phyloP scores from a whole-genome alignment of 2,113 vertebrate genomes.

The Willisornis vidua region DNA sequence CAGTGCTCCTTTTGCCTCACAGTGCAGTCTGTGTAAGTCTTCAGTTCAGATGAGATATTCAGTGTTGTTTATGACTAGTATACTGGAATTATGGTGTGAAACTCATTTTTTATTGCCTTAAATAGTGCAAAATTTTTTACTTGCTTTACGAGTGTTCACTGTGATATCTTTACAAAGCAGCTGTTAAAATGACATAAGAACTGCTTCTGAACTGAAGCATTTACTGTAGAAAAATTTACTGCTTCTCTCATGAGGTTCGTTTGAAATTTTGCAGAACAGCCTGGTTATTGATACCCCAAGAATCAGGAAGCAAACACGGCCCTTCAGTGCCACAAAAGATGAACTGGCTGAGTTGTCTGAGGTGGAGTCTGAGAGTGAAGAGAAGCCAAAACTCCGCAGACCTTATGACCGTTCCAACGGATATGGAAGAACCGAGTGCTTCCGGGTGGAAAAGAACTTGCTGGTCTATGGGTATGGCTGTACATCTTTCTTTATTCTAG shows the following conservation, averaged over 20 bases:
- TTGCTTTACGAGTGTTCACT: neutral
- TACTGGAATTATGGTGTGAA: neutral
- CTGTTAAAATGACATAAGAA: neutral
- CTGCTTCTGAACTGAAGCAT: neutral
- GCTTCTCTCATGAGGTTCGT: neutral
- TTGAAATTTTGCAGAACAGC: constrained; percentile 87
- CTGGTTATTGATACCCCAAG: constrained; percentile 98
- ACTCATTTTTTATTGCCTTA: neutral
- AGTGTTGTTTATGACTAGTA: neutral
- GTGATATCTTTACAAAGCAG: neutral
- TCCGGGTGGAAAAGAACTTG: constrained; percentile 96
- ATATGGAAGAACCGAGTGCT: constrained; percentile 97
- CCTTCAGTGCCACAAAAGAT: constrained; percentile 96
- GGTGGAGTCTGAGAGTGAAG: constrained; percentile 91
- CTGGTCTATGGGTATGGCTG: constrained; percentile 91
- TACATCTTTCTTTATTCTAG: neutral
- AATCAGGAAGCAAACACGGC: constrained; percentile 94
- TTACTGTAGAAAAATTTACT: neutral
- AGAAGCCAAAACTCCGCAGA: constrained; percentile 92
- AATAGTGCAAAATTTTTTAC: neutral
- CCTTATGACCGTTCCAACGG: constrained; percentile 89
- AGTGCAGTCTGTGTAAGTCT: neutral
- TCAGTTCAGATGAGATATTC: neutral
- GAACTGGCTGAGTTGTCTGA: constrained; percentile 95
- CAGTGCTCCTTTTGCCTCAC: neutral